Evolutionary conservation across 2,888 invertebrate species (phyloP).

Genomic region (Lochmaea crataegi): DNA sequence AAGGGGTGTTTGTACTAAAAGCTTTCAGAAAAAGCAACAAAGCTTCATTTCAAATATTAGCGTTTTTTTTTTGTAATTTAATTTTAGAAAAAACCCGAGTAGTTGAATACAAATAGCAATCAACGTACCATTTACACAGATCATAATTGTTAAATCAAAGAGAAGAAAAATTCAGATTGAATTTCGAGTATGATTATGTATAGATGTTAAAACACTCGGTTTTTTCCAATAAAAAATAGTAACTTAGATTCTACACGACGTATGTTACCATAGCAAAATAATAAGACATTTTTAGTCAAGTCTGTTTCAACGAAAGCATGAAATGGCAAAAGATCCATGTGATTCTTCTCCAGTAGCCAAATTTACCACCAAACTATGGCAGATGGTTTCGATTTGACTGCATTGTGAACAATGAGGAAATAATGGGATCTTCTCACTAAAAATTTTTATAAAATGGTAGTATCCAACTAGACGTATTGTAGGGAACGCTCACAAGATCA

Average conservation of each 20-base stretch:
- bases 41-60: slow-evolving; percentile 6
- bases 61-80: not conserved
- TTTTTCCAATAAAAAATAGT: not conserved
- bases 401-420: slow-evolving; percentile 19
- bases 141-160: no score
- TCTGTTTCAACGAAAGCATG: slow-evolving; percentile 3
- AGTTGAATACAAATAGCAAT: not conserved
- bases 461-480: slow-evolving; percentile 13
- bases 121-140: not conserved
- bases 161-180: no score
- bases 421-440: slow-evolving; percentile 16
- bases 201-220: not conserved
- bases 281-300: slow-evolving; percentile 38
- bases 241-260: not conserved
- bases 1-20: not conserved
- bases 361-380: slow-evolving; percentile 24
- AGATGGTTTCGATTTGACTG: slow-evolving; percentile 20
- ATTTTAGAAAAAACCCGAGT: slow-evolving; percentile 11
- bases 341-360: slow-evolving; percentile 30
- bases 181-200: no score
- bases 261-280: slow-evolving; percentile 43
- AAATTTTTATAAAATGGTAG: slow-evolving; percentile 34
- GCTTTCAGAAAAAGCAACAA: not conserved
- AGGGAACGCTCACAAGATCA: slow-evolving; percentile 26
- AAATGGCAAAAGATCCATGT: slow-evolving; percentile 13